phyloP scores from a whole-genome alignment of 1,140 invertebrate species.

The Drosophila orosa region DNA sequence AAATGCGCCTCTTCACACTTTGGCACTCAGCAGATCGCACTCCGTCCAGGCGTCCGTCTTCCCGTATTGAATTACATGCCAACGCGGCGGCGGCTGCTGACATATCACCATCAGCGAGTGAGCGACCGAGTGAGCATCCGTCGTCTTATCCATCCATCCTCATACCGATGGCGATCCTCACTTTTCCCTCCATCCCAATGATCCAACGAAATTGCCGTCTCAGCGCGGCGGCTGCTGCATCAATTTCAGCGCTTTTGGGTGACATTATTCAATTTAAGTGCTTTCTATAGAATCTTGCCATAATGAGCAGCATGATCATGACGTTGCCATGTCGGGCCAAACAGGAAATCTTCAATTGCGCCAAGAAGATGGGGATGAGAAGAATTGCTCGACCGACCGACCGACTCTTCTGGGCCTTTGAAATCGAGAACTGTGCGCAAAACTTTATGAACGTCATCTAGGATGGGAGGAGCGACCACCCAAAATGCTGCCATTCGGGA shows the following conservation, averaged over 20 bases:
- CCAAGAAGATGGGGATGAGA: conserved; percentile 10
- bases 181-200: neutral
- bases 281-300: conserved; percentile 52
- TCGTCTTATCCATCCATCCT: conserved; percentile 21
- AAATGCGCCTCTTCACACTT: conserved; percentile 61
- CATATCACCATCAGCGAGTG: conserved; percentile 52
- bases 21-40: conserved; percentile 45
- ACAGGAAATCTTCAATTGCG: conserved; percentile 75
- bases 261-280: conserved; percentile 75
- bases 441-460: conserved; percentile 37
- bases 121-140: conserved; percentile 50
- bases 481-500: conserved; percentile 43
- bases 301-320: conserved; percentile 52
- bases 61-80: conserved; percentile 67
- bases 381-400: conserved; percentile 12
- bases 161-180: neutral
- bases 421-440: conserved; percentile 61
- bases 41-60: conserved; percentile 7
- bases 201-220: conserved; percentile 51
- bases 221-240: conserved; percentile 45
- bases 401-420: conserved; percentile 63
- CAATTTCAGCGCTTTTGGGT: conserved; percentile 66
- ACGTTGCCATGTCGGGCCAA: conserved; percentile 26
- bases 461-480: conserved; percentile 50
- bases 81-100: conserved; percentile 47